phyloP scores from a whole-genome alignment of 2,888 invertebrate species.

The Steinernema carpocapsae region DNA sequence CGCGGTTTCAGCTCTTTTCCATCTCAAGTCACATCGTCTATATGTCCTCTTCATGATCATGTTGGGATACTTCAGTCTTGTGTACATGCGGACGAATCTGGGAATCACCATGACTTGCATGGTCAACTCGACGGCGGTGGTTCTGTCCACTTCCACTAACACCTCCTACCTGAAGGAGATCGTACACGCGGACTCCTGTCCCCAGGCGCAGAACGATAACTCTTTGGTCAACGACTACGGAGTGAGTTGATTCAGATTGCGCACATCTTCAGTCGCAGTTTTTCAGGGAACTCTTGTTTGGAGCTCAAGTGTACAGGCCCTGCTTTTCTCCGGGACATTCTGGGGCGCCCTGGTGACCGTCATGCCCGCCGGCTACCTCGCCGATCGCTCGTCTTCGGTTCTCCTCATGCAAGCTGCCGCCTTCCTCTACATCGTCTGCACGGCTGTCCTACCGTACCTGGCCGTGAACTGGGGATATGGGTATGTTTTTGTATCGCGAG shows the following conservation, averaged over 20 bases:
- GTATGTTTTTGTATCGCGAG: constrained; percentile 49
- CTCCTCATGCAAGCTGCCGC: constrained; percentile 37
- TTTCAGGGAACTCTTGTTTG: constrained; percentile 42
- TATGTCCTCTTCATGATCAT: constrained; percentile 53
- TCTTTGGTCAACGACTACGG: constrained; percentile 47
- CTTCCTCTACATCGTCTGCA: constrained; percentile 42
- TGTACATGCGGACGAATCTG: constrained; percentile 55
- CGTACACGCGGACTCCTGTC: constrained; percentile 31
- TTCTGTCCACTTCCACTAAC: constrained; percentile 20
- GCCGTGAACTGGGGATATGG: constrained; percentile 44
- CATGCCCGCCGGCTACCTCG: constrained; percentile 49
- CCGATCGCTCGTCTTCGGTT: constrained; percentile 44
- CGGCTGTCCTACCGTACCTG: constrained; percentile 46
- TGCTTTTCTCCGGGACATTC: constrained; percentile 52
- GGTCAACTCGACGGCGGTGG: constrained; percentile 53
- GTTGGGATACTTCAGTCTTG: constrained; percentile 52
- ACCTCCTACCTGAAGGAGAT: constrained; percentile 35
- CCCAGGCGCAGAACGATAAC: constrained; percentile 18
- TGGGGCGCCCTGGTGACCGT: constrained; percentile 50
- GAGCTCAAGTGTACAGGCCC: constrained; percentile 40
- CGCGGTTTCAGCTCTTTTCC: constrained; percentile 46
- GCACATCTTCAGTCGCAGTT: neutral
- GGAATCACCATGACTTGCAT: constrained; percentile 55
- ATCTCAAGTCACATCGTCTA: constrained; percentile 49
- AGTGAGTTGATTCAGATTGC: constrained; percentile 37